phyloP scores from a whole-genome alignment of 2,113 vertebrate species.

The Monarcha castaneiventris region DNA sequence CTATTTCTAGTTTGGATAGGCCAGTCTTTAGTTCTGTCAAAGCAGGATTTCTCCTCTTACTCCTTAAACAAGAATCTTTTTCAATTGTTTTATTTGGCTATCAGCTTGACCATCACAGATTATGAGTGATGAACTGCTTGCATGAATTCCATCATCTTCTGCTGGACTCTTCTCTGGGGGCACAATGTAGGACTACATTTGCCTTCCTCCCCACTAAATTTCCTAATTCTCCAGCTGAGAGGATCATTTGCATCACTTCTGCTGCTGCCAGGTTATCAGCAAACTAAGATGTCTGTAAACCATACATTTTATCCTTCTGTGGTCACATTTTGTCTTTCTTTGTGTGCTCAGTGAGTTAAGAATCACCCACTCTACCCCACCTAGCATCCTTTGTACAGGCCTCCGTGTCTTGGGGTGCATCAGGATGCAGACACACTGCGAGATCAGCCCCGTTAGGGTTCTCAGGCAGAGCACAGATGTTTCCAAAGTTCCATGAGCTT shows the following conservation, averaged over 20 bases:
- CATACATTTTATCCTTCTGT: not conserved
- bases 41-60: not conserved
- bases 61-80: not conserved
- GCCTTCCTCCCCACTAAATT: not conserved
- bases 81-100: not conserved
- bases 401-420: not conserved
- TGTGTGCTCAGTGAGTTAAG: not conserved
- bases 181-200: not conserved
- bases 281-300: not conserved
- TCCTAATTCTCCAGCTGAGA: not conserved
- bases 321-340: not conserved
- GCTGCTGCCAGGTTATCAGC: not conserved
- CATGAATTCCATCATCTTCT: not conserved
- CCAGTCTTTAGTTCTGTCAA: not conserved
- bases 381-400: not conserved
- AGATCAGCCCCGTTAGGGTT: rapidly evolving
- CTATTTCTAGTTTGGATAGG: not conserved
- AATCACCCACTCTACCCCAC: not conserved
- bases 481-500: not conserved
- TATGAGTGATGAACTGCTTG: not conserved
- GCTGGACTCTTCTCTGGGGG: not conserved
- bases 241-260: not conserved
- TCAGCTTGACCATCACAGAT: not conserved
- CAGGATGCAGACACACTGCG: not conserved
- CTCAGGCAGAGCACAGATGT: not conserved